Evolutionary conservation across 2,888 invertebrate species (phyloP).

Genomic region (Terebella lapidaria): DNA sequence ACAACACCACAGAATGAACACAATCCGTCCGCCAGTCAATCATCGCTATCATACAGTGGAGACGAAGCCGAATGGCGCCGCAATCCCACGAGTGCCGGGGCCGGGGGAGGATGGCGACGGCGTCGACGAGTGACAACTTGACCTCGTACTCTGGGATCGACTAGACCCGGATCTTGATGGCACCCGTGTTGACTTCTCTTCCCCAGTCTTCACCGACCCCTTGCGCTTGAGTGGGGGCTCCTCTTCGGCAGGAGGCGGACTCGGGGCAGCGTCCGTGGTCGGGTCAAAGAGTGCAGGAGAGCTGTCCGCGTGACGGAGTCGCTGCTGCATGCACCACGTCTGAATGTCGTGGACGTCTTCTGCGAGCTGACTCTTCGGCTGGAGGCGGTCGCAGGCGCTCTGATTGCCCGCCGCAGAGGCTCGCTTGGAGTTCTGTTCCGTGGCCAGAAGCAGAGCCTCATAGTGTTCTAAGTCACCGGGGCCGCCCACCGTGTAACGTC

Average conservation of each 20-base stretch:
- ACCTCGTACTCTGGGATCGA: neutral
- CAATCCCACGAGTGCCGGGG: neutral
- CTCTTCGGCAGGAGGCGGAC: neutral
- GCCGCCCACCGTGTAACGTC: constrained; percentile 87
- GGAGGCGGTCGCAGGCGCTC: constrained; percentile 51
- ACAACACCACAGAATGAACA: too few species aligned
- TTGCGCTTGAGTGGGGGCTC: neutral
- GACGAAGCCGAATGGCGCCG: neutral
- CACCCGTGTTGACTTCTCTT: neutral
- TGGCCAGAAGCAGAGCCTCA: constrained; percentile 39
- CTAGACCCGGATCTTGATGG: neutral
- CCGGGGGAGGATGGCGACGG: neutral
- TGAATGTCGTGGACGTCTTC: constrained; percentile 33
- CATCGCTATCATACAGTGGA: neutral
- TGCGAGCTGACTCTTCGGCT: constrained; percentile 28
- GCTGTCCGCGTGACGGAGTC: constrained; percentile 50
- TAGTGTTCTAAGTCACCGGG: constrained; percentile 78
- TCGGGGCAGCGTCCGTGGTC: constrained; percentile 3
- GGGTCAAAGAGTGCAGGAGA: constrained; percentile 17
- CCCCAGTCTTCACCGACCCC: neutral
- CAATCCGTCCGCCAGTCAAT: too few species aligned
- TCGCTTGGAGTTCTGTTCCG: constrained; percentile 7
- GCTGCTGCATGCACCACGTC: constrained; percentile 56
- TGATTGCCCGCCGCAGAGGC: constrained; percentile 6
- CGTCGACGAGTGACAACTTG: neutral